Percentiles rank a stretch among this genome's conserved stretches.
These are phyloP conservation scores for Fopius arisanus DNA, from an alignment of 1,140 invertebrate genomes.

Conservation along the genomic window DNA sequence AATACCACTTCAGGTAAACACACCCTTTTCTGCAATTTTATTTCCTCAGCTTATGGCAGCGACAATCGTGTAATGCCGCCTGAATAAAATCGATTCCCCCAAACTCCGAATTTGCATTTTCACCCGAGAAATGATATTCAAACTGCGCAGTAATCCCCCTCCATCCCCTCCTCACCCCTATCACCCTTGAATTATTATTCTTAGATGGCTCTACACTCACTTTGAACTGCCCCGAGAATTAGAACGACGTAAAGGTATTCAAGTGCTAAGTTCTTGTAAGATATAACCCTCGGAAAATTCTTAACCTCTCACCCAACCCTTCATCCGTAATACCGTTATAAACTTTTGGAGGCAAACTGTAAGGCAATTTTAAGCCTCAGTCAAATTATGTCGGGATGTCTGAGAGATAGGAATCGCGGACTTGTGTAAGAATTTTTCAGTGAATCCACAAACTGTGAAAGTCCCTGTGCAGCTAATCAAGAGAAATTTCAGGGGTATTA, in stretches of 20 bases:
- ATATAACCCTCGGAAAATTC: not conserved
- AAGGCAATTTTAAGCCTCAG: not conserved
- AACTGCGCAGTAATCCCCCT: not conserved
- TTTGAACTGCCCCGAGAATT: not conserved
- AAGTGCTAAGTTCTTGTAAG: not conserved
- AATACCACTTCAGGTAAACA: too few relatives aligned
- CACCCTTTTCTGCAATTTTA: too few relatives aligned
- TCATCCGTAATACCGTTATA: not conserved
- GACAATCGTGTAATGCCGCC: too few relatives aligned
- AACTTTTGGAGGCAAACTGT: not conserved
- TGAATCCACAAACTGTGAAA: too few relatives aligned
- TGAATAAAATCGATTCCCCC: not conserved
- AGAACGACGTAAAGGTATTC: not conserved
- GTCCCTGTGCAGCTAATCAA: too few relatives aligned
- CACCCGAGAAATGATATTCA: not conserved
- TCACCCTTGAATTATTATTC: not conserved
- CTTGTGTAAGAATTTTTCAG: too few relatives aligned
- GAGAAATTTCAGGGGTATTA: too few relatives aligned
- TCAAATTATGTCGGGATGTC: not conserved
- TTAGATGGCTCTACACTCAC: not conserved
- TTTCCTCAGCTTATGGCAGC: too few relatives aligned
- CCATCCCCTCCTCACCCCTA: too few relatives aligned
- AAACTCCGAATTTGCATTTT: not conserved
- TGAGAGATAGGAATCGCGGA: not conserved
- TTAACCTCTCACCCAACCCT: not conserved